Percentiles rank a stretch among this genome's conserved stretches.
Conservation (phyloP, 2,888 invertebrate genomes). For the Nemotelus nigrinus region DNA sequence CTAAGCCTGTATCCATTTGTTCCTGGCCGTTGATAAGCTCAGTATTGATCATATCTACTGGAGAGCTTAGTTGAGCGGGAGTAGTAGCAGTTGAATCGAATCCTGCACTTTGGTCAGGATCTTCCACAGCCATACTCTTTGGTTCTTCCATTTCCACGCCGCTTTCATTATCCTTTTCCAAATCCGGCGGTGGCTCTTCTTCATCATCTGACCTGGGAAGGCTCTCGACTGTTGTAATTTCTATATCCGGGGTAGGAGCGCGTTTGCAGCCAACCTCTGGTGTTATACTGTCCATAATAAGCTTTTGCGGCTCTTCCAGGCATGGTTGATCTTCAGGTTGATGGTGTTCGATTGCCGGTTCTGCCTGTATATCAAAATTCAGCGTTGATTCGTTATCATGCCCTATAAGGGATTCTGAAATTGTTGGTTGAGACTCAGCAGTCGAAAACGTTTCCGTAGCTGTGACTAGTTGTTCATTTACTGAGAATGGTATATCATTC, state of each 20-base stretch:
- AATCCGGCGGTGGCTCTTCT: slow-evolving; percentile 57
- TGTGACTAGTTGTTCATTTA: neutral
- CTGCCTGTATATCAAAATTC: neutral
- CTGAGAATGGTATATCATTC: neutral
- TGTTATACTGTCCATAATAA: slow-evolving; percentile 56
- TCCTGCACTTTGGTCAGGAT: slow-evolving; percentile 58
- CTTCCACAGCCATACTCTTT: slow-evolving; percentile 47
- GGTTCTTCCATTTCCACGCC: slow-evolving; percentile 48
- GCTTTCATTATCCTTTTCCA: slow-evolving; percentile 49
- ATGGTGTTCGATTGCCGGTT: neutral
- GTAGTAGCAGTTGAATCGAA: slow-evolving; percentile 58
- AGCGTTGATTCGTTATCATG: neutral
- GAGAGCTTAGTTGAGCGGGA: slow-evolving; percentile 48
- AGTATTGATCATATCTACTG: neutral
- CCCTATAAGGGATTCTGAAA: slow-evolving; percentile 5
- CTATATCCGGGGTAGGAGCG: slow-evolving; percentile 64
- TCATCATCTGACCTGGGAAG: slow-evolving; percentile 63
- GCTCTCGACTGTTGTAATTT: slow-evolving; percentile 64
- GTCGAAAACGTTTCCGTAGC: neutral
- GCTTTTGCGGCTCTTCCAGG: slow-evolving; percentile 39
- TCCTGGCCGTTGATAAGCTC: slow-evolving; percentile 57
- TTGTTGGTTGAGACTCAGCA: slow-evolving; percentile 38
- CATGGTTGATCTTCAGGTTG: slow-evolving; percentile 41
- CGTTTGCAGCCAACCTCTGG: slow-evolving; percentile 58
- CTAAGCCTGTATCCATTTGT: slow-evolving; percentile 63